Percentiles rank a stretch among this genome's conserved stretches.
Conservation (phyloP, 2,113 vertebrate genomes). For the Sinocyclocheilus maitianheensis region DNA sequence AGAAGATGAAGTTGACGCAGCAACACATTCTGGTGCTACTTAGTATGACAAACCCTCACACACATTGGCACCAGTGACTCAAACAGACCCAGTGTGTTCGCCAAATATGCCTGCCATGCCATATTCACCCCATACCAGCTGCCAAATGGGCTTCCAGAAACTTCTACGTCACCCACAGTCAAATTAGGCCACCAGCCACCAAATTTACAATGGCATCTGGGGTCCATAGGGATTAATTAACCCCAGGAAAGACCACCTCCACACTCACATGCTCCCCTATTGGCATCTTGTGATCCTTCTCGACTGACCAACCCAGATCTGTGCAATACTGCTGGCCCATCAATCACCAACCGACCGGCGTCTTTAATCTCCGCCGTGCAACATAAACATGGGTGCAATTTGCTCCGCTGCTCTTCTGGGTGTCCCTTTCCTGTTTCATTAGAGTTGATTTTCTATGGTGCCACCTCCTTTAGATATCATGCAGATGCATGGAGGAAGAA, state of each 20-base stretch:
- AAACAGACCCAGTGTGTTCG: not conserved
- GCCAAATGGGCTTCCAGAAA: slow-evolving; percentile 17
- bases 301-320: not conserved
- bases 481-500: slow-evolving; percentile 23
- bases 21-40: slow-evolving; percentile 28
- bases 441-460: slow-evolving; percentile 50
- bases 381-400: slow-evolving; percentile 51
- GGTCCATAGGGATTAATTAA: not conserved
- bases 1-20: not conserved
- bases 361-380: slow-evolving; percentile 35
- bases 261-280: not conserved
- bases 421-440: slow-evolving; percentile 56
- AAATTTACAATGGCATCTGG: slow-evolving; percentile 41
- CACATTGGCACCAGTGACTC: not conserved
- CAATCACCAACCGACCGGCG: slow-evolving; percentile 38
- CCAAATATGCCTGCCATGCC: slow-evolving; percentile 31
- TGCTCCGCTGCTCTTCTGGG: slow-evolving; percentile 26
- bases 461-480: slow-evolving; percentile 44
- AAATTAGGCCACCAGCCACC: not conserved
- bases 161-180: not conserved
- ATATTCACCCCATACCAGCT: slow-evolving; percentile 27
- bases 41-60: slow-evolving; percentile 40
- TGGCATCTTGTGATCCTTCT: not conserved
- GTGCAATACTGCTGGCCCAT: not conserved
- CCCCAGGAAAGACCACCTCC: not conserved